A percentile compares a stretch with the other conserved stretches of the same genome.
These are phyloP conservation scores for Antheraea yamamai DNA, from an alignment of 2,888 invertebrate genomes.

Conservation along the genomic window DNA sequence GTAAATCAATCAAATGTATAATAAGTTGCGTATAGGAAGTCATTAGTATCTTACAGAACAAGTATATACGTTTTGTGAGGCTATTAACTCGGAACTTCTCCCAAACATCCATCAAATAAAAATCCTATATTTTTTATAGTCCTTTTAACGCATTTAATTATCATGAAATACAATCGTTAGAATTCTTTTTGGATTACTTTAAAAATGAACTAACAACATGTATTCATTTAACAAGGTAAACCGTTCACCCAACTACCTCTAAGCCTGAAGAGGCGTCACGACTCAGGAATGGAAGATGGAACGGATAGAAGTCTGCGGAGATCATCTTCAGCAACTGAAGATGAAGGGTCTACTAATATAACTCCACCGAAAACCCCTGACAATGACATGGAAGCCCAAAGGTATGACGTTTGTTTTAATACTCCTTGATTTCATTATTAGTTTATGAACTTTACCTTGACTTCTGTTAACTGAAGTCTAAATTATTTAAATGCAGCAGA, in stretches of 20 bases:
- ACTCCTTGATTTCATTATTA: neutral
- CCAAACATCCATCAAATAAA: neutral
- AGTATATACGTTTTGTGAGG: neutral
- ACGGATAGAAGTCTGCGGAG: conserved; percentile 65
- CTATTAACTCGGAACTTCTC: neutral
- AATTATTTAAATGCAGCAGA: neutral
- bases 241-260: conserved; percentile 73
- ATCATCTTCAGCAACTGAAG: conserved; percentile 77
- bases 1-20: neutral
- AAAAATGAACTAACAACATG: neutral
- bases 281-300: conserved; percentile 67
- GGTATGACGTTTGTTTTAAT: conserved; percentile 42
- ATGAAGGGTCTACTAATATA: conserved; percentile 75
- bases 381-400: conserved; percentile 72
- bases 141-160: too few species aligned
- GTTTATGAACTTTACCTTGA: neutral
- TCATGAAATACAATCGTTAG: neutral
- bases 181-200: neutral
- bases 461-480: neutral
- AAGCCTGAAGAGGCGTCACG: conserved; percentile 70
- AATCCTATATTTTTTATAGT: neutral
- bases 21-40: neutral
- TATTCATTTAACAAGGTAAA: conserved; percentile 59
- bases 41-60: neutral
- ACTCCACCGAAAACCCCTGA: conserved; percentile 80